Conservation (phyloP, 2,113 vertebrate genomes). For the Ovis aries region ARS-UI_Ramb_v3.0 NC_056055.1:36175001-36175500, state of each 20-base stretch:
- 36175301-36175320: background rate
- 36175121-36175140: background rate
- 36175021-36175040: fast-evolving
- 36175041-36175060: background rate
- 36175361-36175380: background rate
- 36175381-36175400: background rate
- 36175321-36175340: background rate
- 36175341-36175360: background rate
- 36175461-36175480: background rate
- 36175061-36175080: background rate
- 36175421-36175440: too few relatives aligned
- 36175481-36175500: background rate
- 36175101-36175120: background rate
- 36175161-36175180: background rate
- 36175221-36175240: background rate
- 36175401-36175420: background rate
- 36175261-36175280: background rate
- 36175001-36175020: background rate
- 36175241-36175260: background rate
- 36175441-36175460: background rate
- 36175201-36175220: background rate
- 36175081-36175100: background rate
- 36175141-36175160: background rate
- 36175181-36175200: background rate
- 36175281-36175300: background rate